Percentiles rank a stretch among this genome's conserved stretches.
These are phyloP conservation scores for Tenthredo distinguenda DNA, from an alignment of 2,888 invertebrate genomes.

Conservation along the genomic window DNA sequence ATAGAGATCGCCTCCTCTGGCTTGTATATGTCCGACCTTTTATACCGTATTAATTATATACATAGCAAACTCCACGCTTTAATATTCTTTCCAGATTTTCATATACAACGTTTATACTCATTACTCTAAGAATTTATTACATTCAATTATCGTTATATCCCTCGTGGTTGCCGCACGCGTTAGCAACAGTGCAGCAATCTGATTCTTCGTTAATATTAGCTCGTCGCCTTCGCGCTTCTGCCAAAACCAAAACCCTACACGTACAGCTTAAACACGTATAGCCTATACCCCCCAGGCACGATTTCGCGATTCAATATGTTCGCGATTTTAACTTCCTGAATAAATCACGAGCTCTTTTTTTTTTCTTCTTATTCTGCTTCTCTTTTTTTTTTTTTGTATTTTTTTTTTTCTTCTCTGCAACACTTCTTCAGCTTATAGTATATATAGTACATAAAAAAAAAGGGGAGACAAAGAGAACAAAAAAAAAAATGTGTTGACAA, in stretches of 20 bases:
- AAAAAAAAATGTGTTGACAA: background rate
- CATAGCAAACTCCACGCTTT: no score
- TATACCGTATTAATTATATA: background rate
- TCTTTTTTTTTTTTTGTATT: background rate
- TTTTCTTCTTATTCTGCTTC: background rate
- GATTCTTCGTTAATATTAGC: slow-evolving; percentile 2
- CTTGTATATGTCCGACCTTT: background rate
- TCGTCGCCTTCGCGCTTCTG: background rate
- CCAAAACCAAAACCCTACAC: background rate
- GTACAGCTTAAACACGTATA: background rate
- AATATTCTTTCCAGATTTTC: no score
- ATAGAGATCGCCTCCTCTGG: background rate
- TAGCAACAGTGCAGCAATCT: background rate
- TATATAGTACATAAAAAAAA: no score
- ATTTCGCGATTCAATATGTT: no score
- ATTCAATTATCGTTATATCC: background rate
- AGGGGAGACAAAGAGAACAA: background rate
- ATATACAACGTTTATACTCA: no score
- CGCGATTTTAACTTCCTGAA: no score
- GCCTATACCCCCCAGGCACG: no score
- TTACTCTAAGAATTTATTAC: no score
- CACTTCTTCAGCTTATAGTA: no score
- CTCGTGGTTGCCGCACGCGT: no score
- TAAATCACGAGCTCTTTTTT: no score
- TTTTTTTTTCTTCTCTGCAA: no score